Evolutionary conservation across 2,888 invertebrate genomes (phyloP).

Genomic region (Scelioninae gen. 1): DNA sequence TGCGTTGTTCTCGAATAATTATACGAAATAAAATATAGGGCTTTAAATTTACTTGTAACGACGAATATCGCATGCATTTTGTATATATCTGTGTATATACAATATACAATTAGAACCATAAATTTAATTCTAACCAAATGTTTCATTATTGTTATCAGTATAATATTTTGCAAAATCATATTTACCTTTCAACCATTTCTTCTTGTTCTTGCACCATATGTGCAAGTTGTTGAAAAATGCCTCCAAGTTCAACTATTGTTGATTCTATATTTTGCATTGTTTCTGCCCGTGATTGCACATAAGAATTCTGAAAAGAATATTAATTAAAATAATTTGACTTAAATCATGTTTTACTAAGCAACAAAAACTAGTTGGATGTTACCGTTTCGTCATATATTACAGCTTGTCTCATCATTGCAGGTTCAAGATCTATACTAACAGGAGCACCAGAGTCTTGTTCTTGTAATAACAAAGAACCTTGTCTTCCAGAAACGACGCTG

Average conservation of each 20-base stretch:
- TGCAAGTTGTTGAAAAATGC: conserved; percentile 97
- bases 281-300: conserved; percentile 96
- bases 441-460: conserved; percentile 80
- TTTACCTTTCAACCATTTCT: conserved; percentile 95
- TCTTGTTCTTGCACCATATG: conserved; percentile 99
- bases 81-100: too few species aligned
- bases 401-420: conserved; percentile 83
- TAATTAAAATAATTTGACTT: too few species aligned
- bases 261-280: conserved; percentile 99
- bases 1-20: too few species aligned
- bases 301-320: conserved; percentile 87
- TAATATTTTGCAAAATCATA: conserved; percentile 5
- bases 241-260: conserved; percentile 99
- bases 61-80: too few species aligned
- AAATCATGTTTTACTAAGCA: too few species aligned
- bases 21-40: too few species aligned
- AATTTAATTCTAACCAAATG: too few species aligned
- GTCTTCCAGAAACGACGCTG: conserved; percentile 86
- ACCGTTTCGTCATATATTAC: conserved; percentile 80
- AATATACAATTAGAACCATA: too few species aligned
- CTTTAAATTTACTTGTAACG: too few species aligned
- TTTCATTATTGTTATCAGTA: too few species aligned
- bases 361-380: too few species aligned
- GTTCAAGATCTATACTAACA: conserved; percentile 94
- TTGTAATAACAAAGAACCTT: conserved; percentile 83